These are phyloP conservation scores for Callocephalon fimbriatum DNA, from an alignment of 2,113 vertebrate species.

Conservation along the genomic window DNA sequence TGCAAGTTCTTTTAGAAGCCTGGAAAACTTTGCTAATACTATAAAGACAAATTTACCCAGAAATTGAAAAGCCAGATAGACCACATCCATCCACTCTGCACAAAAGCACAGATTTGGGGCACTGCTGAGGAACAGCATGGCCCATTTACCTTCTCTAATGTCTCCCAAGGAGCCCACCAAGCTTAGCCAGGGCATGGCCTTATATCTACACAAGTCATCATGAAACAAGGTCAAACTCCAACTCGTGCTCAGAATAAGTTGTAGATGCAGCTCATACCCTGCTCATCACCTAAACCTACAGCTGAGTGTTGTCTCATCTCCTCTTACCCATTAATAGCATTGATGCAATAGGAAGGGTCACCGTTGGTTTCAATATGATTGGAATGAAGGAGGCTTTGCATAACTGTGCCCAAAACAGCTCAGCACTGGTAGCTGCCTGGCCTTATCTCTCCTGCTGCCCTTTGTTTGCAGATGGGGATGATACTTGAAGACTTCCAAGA, in stretches of 20 bases:
- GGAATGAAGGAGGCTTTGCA: not conserved
- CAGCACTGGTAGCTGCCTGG: not conserved
- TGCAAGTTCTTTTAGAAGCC: not conserved
- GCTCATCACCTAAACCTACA: not conserved
- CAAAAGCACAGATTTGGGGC: fast-evolving
- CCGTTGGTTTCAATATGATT: not conserved
- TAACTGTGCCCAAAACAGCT: not conserved
- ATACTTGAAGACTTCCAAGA: conserved; percentile 5
- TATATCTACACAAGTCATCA: not conserved
- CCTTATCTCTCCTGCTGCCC: not conserved
- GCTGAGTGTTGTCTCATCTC: fast-evolving
- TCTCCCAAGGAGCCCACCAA: not conserved
- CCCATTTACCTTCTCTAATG: not conserved
- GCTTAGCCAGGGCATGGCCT: not conserved
- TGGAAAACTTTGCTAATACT: not conserved
- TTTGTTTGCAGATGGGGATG: conserved; percentile 44
- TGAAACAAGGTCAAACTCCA: not conserved
- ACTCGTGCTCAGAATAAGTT: fast-evolving
- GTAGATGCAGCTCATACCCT: not conserved
- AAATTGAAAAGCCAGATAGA: not conserved
- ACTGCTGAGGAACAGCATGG: fast-evolving
- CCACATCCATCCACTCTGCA: not conserved
- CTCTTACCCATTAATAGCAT: fast-evolving
- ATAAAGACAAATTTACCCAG: not conserved
- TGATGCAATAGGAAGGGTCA: not conserved